phyloP scores from a whole-genome alignment of 2,113 vertebrate species.

The Arenaria interpres region DNA sequence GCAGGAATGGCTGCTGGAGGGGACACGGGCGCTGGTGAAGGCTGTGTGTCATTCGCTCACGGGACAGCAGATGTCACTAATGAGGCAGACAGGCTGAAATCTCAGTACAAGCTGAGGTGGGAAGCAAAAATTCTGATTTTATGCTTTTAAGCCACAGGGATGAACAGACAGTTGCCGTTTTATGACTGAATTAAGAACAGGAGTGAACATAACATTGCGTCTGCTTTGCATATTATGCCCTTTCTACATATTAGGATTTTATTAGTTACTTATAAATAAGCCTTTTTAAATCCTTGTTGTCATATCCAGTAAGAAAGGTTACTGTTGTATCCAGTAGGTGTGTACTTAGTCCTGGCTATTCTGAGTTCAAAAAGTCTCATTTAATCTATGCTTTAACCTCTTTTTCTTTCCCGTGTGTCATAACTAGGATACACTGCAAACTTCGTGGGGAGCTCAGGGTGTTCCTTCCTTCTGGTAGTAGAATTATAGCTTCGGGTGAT shows the following conservation, averaged over 20 bases:
- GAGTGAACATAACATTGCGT: not conserved
- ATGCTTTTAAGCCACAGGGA: not conserved
- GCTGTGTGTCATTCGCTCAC: not conserved
- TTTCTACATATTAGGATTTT: not conserved
- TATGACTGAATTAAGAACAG: not conserved
- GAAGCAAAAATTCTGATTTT: not conserved
- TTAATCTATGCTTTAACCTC: not conserved
- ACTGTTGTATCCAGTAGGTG: not conserved
- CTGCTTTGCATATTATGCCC: not conserved
- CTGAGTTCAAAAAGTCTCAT: not conserved
- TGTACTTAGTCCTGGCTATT: not conserved
- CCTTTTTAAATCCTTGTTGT: not conserved
- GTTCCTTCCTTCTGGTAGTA: not conserved
- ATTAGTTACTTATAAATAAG: not conserved
- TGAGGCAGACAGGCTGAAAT: not conserved
- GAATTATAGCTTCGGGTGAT: not conserved
- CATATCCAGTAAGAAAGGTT: not conserved
- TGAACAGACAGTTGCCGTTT: not conserved
- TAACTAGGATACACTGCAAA: not conserved
- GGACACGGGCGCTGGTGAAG: not conserved
- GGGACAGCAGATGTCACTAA: not conserved
- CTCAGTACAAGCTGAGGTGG: rapidly evolving
- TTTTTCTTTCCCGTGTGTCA: not conserved
- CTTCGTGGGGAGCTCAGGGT: rapidly evolving
- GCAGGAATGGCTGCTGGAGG: not conserved